Percentiles rank a stretch among this genome's conserved stretches.
Conservation (phyloP, 2,113 vertebrate genomes). For the Calidris pugnax region DNA sequence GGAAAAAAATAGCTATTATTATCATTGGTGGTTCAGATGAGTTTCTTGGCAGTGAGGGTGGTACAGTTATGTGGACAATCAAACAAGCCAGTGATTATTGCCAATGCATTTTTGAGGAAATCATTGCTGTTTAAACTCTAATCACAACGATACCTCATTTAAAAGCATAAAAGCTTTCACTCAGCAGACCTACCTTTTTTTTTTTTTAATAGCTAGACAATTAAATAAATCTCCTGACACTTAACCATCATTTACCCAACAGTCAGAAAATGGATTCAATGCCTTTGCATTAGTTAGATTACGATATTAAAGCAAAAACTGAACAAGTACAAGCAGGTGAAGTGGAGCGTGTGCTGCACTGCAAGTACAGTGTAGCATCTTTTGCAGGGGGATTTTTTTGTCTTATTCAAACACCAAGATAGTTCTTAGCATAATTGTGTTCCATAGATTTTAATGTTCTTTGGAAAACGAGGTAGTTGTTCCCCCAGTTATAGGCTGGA, state of each 20-base stretch:
- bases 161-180: conserved; percentile 71
- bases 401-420: not conserved
- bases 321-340: not conserved
- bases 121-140: conserved; percentile 65
- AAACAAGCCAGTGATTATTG: conserved; percentile 39
- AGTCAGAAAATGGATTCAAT: conserved; percentile 42
- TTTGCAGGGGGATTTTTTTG: not conserved
- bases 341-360: not conserved
- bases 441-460: not conserved
- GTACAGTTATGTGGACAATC: conserved; percentile 43
- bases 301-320: not conserved
- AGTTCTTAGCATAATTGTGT: not conserved
- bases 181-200: conserved; percentile 12
- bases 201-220: conserved; percentile 45
- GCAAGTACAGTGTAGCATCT: not conserved
- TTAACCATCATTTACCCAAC: conserved; percentile 56
- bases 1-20: conserved; percentile 12
- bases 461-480: not conserved
- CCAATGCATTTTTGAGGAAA: conserved; percentile 49
- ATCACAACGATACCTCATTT: conserved; percentile 59
- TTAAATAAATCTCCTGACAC: conserved; percentile 61
- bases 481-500: not conserved
- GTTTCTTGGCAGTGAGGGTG: conserved; percentile 42
- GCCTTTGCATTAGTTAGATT: conserved; percentile 54
- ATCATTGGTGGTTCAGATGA: not conserved